Base-by-base conservation (phyloP, 2,113 vertebrate species). In the Narcine bancroftii region DNA sequence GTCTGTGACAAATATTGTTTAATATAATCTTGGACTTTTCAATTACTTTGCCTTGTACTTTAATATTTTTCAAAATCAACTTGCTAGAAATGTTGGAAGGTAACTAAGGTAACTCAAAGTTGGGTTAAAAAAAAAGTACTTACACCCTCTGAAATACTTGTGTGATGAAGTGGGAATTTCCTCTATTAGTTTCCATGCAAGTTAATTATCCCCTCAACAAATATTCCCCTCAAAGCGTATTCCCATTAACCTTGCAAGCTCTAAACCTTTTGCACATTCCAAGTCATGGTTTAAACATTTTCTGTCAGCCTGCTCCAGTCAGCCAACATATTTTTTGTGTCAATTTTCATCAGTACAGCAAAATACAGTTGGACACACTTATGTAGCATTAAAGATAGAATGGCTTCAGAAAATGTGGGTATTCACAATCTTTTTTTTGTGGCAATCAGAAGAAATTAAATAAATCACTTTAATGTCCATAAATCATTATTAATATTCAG, bases 401-500 rank as follows among this genome's bases (percentile, higher is more conserved):
- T 15, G 2, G 65, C 42, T 47, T 47, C 29, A 47, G 24, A 69
- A 69, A 36, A 87, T 66, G 42, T 91, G 39, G 63, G 60, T 71
- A 66, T 45, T 33, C 39, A 69, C 63, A 45, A 47, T 47, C 45
- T 47, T 11, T 21, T n/a, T 33, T 71, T 42, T 24, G 33, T 45
- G 26, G 13, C 45, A 71, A 71, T 91, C 65, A 29, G 65, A 69
- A 26, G 89, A 71, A 63, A 69, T 33, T 26, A 47, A 69, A 69
- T 91, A 45, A 91, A 91, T 71, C 63, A 91, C 33, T 69, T 33
- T 15, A 5, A 33, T 66, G 26, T 42, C 36, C 39, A 33, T 65
- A 36, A 65, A 89, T 65, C 85, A 60, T 65, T 89, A 89, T 89
- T 89, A 89, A 21, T 89, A 26, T 47, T 71, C n/a, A 47, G 63